Base-by-base conservation (phyloP, 2,888 invertebrate genomes). In the Pollenia amentaria region DNA sequence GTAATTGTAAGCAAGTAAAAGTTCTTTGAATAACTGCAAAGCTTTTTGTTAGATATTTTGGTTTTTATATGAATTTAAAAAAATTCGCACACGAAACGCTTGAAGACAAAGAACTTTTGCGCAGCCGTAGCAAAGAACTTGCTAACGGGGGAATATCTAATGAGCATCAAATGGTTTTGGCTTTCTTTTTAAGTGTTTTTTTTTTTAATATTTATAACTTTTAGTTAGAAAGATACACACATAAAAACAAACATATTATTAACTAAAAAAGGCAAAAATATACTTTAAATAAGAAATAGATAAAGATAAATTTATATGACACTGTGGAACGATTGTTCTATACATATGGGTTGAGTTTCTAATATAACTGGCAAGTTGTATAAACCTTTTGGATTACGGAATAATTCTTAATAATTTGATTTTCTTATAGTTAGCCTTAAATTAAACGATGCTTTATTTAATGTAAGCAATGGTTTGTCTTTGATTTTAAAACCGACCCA, bases 21-120 rank as follows among this genome's bases (percentile, higher is more conserved):
- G 70, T 48, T 80, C 65, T 70, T 42, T n/a, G 51, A 55, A 62
- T 70, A 76, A 80, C 79, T 84, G 79, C 55, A 72, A 44, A 67
- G 60, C 29, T 84, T 40, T 72, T 16, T 16, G 38, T 44, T 4
- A n/a, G 11, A 3, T 72, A 51, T 70, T 44, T 76, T 21, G 70
- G 46, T 83, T 83, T 86, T 87, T 87, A 87, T 87, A 83, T 65
- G 79, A 83, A 83, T 64, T 86, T 65, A 82, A 64, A 70, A 42
- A n/a, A 0, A 55, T 18, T 18, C 57, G 40, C 51, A 57, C 12
- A 46, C 7, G 40, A 57, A 38, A 21, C n/a, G 7, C 38, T 51
- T 1, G 11, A 16, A 42, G 21, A 53, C 14, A 77, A 40, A 77
- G 21, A 70, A 72, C 21, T 40, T 64, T 64, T n/a, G 11, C 64